A percentile compares a stretch with the other conserved stretches of the same genome.
Evolutionary conservation across 2,888 invertebrate species (phyloP).

Genomic region (Agrotis ipsilon): DNA sequence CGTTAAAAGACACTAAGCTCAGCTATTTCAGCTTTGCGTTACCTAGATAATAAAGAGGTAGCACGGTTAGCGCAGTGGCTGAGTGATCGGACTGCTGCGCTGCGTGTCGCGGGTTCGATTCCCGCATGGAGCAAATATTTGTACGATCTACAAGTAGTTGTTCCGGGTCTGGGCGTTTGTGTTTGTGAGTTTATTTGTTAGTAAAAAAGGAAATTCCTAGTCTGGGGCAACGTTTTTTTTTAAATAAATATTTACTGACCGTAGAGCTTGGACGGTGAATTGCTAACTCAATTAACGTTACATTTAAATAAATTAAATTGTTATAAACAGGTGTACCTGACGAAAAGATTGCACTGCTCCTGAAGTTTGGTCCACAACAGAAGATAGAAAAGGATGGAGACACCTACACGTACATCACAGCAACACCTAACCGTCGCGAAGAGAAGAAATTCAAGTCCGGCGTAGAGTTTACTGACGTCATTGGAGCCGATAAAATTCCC

Average conservation of each 20-base stretch:
- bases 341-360: background rate
- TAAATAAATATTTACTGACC: too few relatives aligned
- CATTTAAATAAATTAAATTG: background rate
- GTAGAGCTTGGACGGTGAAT: background rate
- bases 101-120: too few relatives aligned
- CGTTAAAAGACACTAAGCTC: too few relatives aligned
- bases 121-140: too few relatives aligned
- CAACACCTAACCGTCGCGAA: constrained; percentile 38
- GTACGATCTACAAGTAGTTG: too few relatives aligned
- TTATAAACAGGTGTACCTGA: constrained; percentile 12
- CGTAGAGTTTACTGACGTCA: constrained; percentile 71
- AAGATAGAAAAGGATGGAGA: constrained; percentile 71
- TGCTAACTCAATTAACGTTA: background rate
- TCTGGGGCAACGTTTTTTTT: too few relatives aligned
- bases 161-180: too few relatives aligned
- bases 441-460: constrained; percentile 73
- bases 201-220: too few relatives aligned
- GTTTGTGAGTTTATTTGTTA: too few relatives aligned
- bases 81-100: too few relatives aligned
- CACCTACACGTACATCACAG: constrained; percentile 62
- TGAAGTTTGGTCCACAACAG: constrained; percentile 47
- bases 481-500: constrained; percentile 44
- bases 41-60: too few relatives aligned
- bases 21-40: background rate
- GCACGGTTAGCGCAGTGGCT: too few relatives aligned